A percentile compares a stretch with the other conserved stretches of the same genome.
phyloP scores from a whole-genome alignment of 2,113 vertebrate species.

The Dasyornis broadbenti region DNA sequence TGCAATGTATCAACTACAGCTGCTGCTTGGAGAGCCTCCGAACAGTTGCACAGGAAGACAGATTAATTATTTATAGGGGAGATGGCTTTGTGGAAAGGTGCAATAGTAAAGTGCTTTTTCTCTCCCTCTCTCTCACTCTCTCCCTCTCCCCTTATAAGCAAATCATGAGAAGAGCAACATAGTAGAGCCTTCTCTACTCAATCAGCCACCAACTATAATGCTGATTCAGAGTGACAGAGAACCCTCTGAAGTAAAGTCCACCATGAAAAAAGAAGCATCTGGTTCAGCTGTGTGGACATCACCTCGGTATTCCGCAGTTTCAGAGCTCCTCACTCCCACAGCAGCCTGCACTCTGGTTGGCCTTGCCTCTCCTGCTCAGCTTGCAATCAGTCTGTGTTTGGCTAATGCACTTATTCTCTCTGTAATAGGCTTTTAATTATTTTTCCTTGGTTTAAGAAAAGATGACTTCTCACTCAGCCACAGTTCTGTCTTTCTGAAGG shows the following conservation, averaged over 20 bases:
- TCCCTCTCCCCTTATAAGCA: not conserved
- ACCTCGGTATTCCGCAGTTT: not conserved
- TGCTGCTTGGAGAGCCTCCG: not conserved
- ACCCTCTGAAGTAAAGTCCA: not conserved
- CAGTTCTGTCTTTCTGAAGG: not conserved
- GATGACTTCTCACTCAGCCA: not conserved
- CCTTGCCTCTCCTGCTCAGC: not conserved
- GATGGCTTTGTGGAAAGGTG: not conserved
- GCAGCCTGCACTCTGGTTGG: not conserved
- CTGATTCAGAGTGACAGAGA: not conserved
- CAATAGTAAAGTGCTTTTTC: not conserved
- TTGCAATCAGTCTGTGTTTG: not conserved
- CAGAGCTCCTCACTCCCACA: not conserved
- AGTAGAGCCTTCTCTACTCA: not conserved
- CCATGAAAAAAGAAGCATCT: not conserved
- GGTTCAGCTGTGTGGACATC: not conserved
- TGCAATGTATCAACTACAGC: not conserved
- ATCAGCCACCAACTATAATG: not conserved
- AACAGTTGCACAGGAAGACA: not conserved
- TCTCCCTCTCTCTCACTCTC: not conserved
- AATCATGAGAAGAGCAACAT: not conserved
- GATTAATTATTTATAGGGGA: not conserved
- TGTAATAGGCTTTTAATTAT: not conserved
- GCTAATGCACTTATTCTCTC: not conserved
- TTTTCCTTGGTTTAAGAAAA: not conserved